These are phyloP conservation scores for Amiota mariae DNA, from an alignment of 2,888 invertebrate genomes.

Conservation along the genomic window DNA sequence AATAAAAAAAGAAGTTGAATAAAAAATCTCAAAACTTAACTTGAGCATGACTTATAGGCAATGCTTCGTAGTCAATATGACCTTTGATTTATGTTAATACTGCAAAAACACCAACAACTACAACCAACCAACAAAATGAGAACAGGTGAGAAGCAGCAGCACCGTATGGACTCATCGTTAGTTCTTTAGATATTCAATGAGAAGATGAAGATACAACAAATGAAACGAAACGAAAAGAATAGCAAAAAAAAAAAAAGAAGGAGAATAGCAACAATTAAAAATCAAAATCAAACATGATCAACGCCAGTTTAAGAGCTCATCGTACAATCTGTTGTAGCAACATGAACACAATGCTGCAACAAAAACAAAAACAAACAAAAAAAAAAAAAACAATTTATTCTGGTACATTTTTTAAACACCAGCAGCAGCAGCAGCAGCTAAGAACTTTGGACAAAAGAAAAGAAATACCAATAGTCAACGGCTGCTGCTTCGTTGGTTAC, in stretches of 20 bases:
- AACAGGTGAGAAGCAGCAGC: conserved; percentile 62
- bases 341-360: conserved; percentile 57
- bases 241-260: background rate
- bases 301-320: conserved; percentile 65
- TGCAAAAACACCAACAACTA: background rate
- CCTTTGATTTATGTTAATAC: conserved; percentile 65
- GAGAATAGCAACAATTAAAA: conserved; percentile 71
- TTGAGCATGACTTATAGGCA: conserved; percentile 27
- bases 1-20: conserved; percentile 24
- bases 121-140: conserved; percentile 31
- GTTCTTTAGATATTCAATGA: conserved; percentile 20
- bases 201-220: conserved; percentile 39
- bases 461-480: conserved; percentile 9
- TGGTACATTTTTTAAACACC: no score
- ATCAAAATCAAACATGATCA: conserved; percentile 73
- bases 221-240: conserved; percentile 18
- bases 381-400: conserved; percentile 5
- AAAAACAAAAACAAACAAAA: conserved; percentile 23
- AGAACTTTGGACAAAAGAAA: conserved; percentile 29
- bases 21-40: conserved; percentile 1
- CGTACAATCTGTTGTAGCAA: conserved; percentile 58
- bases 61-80: conserved; percentile 46
- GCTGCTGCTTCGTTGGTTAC: background rate
- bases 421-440: conserved; percentile 30
- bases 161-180: conserved; percentile 38